phyloP scores from a whole-genome alignment of 2,113 vertebrate species.

The Ageneiosus marmoratus region DNA sequence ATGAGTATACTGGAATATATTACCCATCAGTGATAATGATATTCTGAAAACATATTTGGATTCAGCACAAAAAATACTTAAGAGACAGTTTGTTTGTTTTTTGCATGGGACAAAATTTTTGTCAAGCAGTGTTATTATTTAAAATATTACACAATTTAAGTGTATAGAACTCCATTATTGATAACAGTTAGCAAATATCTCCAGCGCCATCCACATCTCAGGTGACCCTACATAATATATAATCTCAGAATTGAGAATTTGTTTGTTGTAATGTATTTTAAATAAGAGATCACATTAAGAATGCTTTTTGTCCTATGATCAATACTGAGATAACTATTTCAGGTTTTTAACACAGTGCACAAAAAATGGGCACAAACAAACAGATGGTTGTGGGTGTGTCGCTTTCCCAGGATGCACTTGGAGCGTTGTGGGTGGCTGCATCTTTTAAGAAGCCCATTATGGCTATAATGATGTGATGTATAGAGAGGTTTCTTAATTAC shows the following conservation, averaged over 20 bases:
- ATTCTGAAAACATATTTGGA: no score
- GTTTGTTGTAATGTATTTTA: not conserved
- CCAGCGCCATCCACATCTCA: not conserved
- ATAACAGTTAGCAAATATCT: not conserved
- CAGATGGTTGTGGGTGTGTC: constrained; percentile 40
- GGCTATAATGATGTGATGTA: constrained; percentile 31
- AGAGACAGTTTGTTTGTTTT: no score
- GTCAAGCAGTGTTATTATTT: no score
- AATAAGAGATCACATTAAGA: not conserved
- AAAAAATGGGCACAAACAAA: not conserved
- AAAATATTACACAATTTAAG: not conserved
- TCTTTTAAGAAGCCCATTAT: constrained; percentile 35
- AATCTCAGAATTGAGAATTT: not conserved
- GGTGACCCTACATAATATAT: not conserved
- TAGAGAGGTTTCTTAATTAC: constrained; percentile 25
- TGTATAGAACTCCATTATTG: not conserved
- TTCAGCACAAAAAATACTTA: no score
- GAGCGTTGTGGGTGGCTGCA: constrained; percentile 25
- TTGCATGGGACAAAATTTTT: no score
- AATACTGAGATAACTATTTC: not conserved
- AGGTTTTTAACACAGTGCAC: not conserved
- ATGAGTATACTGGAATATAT: no score
- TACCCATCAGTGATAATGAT: no score
- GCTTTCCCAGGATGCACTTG: not conserved
- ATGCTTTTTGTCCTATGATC: not conserved